Conservation (phyloP, 2,797 vertebrate species). For the Malurus leucopterus region DNA sequence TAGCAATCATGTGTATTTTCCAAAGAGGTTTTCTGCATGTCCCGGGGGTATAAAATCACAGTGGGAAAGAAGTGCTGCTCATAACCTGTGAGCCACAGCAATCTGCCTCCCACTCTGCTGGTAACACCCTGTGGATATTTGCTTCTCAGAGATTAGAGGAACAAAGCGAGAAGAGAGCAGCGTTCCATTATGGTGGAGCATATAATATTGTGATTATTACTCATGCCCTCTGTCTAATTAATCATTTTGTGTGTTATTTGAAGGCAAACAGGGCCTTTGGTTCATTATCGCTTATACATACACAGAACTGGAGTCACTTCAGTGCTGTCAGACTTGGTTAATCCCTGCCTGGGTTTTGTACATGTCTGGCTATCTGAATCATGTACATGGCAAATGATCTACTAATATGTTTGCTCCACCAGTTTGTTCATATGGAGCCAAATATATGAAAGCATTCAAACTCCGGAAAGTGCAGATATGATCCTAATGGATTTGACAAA, state of each 20-base stretch:
- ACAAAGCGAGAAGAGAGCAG: constrained; percentile 60
- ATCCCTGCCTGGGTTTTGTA: constrained; percentile 63
- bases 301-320: constrained; percentile 62
- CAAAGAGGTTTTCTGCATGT: constrained; percentile 18
- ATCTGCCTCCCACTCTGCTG: constrained; percentile 15
- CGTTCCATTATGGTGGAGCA: constrained; percentile 48
- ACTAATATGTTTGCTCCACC: constrained; percentile 62
- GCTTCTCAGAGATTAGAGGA: constrained; percentile 54
- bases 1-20: not conserved
- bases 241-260: constrained; percentile 59
- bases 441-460: constrained; percentile 57
- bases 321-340: constrained; percentile 58
- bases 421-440: constrained; percentile 61
- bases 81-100: constrained; percentile 19
- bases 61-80: constrained; percentile 37
- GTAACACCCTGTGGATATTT: constrained; percentile 60
- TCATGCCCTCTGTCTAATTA: constrained; percentile 56
- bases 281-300: constrained; percentile 65
- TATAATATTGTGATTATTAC: constrained; percentile 67
- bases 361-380: constrained; percentile 62
- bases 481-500: constrained; percentile 55
- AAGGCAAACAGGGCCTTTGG: constrained; percentile 60
- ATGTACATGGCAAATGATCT: constrained; percentile 65
- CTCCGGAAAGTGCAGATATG: constrained; percentile 55
- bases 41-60: constrained; percentile 9